Percentiles rank a stretch among this genome's conserved stretches.
These are phyloP conservation scores for Alloscopus bannaensis DNA, from an alignment of 2,888 invertebrate species.

Conservation along the genomic window DNA sequence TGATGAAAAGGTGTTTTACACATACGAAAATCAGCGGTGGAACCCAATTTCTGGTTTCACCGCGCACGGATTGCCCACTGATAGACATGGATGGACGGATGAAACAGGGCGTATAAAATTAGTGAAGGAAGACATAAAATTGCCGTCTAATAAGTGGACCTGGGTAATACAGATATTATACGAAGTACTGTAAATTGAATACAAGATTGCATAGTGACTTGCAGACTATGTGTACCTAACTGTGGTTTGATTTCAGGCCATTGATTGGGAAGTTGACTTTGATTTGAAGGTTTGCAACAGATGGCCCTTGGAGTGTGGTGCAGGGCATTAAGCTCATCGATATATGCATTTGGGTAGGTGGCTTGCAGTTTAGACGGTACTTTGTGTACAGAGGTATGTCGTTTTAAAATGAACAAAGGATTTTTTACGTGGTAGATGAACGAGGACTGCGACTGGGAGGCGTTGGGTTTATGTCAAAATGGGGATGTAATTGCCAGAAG, in stretches of 20 bases:
- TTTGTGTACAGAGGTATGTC: too few species aligned
- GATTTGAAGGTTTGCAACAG: constrained; percentile 87
- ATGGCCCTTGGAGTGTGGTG: constrained; percentile 91
- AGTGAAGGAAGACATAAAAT: constrained; percentile 89
- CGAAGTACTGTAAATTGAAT: not conserved
- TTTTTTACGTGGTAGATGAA: constrained; percentile 63
- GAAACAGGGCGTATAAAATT: constrained; percentile 88
- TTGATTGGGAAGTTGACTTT: constrained; percentile 95
- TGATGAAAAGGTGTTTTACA: constrained; percentile 90
- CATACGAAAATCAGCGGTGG: constrained; percentile 95
- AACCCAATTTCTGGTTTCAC: constrained; percentile 92
- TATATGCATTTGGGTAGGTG: constrained; percentile 83
- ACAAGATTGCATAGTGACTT: too few species aligned
- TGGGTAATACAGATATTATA: constrained; percentile 80
- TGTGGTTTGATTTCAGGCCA: constrained; percentile 77
- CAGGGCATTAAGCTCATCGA: constrained; percentile 91
- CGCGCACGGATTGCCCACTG: constrained; percentile 88
- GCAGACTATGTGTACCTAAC: not conserved
- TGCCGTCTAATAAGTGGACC: constrained; percentile 91
- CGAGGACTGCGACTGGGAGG: constrained; percentile 77
- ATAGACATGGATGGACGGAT: constrained; percentile 93
- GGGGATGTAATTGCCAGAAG: constrained; percentile 90
- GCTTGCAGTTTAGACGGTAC: not conserved
- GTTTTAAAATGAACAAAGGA: constrained; percentile 15
- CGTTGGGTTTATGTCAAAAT: constrained; percentile 91